These are phyloP conservation scores for Carcina quercana DNA, from an alignment of 2,888 invertebrate genomes.

Conservation along the genomic window DNA sequence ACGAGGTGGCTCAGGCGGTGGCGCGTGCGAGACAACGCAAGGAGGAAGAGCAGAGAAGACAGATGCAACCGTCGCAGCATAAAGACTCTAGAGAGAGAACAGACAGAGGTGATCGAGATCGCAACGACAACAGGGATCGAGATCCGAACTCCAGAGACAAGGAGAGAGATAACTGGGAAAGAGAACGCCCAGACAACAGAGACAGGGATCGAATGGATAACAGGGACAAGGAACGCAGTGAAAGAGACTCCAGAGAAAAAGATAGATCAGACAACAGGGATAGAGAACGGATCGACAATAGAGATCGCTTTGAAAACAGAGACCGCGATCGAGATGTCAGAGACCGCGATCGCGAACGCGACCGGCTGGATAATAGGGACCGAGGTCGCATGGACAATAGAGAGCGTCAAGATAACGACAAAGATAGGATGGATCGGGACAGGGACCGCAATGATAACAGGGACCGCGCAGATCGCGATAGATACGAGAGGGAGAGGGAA, in stretches of 20 bases:
- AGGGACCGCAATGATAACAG: conserved; percentile 47
- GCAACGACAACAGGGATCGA: conserved; percentile 33
- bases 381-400: conserved; percentile 30
- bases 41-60: conserved; percentile 90
- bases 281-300: conserved; percentile 22
- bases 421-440: conserved; percentile 37
- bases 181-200: conserved; percentile 35
- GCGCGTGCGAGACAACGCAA: conserved; percentile 89
- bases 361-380: conserved; percentile 28
- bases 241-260: conserved; percentile 34
- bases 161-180: conserved; percentile 33
- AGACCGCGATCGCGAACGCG: conserved; percentile 20
- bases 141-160: conserved; percentile 50
- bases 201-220: conserved; percentile 33
- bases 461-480: conserved; percentile 22
- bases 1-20: conserved; percentile 85
- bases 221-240: conserved; percentile 30
- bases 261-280: conserved; percentile 40
- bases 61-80: conserved; percentile 44
- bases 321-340: conserved; percentile 34
- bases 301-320: conserved; percentile 30
- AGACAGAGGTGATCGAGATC: conserved; percentile 27
- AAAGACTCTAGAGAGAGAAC: conserved; percentile 41
- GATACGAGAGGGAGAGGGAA: conserved; percentile 33
- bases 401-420: conserved; percentile 26